Base-by-base conservation (phyloP, 1,140 invertebrate species). In the Homalodisca vitripennis region DNA sequence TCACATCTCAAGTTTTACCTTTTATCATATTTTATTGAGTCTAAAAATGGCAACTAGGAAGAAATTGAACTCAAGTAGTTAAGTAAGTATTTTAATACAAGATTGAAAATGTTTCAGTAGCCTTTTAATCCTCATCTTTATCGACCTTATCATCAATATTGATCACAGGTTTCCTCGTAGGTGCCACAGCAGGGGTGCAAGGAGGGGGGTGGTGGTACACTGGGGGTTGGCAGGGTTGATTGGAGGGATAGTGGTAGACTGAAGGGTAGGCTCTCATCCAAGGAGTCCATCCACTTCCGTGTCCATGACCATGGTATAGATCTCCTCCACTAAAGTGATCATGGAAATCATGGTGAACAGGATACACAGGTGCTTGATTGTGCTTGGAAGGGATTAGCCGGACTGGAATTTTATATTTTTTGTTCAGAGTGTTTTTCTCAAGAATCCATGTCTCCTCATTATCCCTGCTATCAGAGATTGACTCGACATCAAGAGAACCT, bases 111-210 rank as follows among this genome's bases (percentile, higher is more conserved):
- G n/a, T n/a, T n/a, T n/a, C n/a, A n/a, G n/a, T n/a, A n/a, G n/a
- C n/a, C 48, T 20, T 3, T n/a, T 29, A 60, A 60, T 60, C 22
- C 29, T 60, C 55, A 3, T 46, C 32, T 12, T 66, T 66, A 22
- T 66, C 63, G 17, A 66, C 27, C 31, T 66, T 66, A 31, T 66
- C 63, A 47, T 66, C 63, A 46, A 66, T 66, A 17, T 66, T 66
- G 27, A 66, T 66, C 3, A 26, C 24, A 20, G 63, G 63, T 46
- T 66, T 66, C 24, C 14, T 46, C 2, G 63, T 66, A 2, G 63
- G 63, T 1, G 22, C 55, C 13, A 60, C 27, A 6, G 24, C n/a
- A 1, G 32, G 27, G 32, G 20, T 13, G 34, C 63, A 66, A 3
- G 63, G 63, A 3, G 63, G 63, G 20, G 32, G 55, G 10, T 60